Percentiles rank a stretch among this genome's conserved stretches.
phyloP scores from a whole-genome alignment of 2,113 vertebrate species.

The Antechinus stuartii region DNA sequence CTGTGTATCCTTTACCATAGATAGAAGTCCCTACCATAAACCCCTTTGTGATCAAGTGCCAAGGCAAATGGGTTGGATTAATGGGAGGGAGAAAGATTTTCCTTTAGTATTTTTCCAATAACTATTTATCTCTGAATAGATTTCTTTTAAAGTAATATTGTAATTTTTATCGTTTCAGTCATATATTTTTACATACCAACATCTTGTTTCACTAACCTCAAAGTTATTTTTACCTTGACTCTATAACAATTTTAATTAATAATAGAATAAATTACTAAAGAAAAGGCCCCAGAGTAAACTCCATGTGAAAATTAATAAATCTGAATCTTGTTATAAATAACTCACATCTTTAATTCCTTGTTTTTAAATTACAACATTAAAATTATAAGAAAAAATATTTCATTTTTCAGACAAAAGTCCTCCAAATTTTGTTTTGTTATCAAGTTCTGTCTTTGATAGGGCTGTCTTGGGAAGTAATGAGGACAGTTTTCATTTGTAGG shows the following conservation, averaged over 20 bases:
- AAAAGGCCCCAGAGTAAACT: background rate
- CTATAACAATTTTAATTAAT: background rate
- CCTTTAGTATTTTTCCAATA: background rate
- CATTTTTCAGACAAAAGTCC: background rate
- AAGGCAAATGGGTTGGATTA: background rate
- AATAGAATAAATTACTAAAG: background rate
- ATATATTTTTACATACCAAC: background rate
- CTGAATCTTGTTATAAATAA: background rate
- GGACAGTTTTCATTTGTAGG: background rate
- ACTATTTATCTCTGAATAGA: background rate
- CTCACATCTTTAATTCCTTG: background rate
- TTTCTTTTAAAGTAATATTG: background rate
- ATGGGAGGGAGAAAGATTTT: background rate
- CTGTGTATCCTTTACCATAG: background rate
- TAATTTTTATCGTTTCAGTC: background rate
- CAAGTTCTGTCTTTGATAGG: background rate
- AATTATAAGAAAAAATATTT: background rate
- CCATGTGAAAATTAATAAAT: slow-evolving; percentile 17
- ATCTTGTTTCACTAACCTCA: background rate
- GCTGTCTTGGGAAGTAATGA: background rate
- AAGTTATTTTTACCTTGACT: background rate
- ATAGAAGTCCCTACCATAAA: background rate
- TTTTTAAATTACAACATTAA: background rate
- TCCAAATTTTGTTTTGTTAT: background rate
- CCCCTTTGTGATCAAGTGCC: background rate